These are phyloP conservation scores for Leucopternis melanops DNA, from an alignment of 2,113 vertebrate species.

Conservation along the genomic window DNA sequence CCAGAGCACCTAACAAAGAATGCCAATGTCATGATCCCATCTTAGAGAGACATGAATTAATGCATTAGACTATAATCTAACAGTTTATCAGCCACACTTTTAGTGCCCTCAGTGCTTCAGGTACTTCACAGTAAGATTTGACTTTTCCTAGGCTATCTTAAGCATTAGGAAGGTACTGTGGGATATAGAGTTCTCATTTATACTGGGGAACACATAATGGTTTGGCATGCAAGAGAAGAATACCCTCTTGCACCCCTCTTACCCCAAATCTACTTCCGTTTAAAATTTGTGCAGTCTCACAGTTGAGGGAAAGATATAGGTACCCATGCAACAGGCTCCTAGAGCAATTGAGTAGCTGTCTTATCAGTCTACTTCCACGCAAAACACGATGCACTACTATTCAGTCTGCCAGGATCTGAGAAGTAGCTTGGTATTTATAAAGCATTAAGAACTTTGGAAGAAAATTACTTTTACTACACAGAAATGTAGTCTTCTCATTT, in stretches of 20 bases:
- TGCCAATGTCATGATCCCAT: neutral
- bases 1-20: neutral
- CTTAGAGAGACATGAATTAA: neutral
- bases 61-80: neutral
- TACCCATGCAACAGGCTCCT: neutral
- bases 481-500: neutral
- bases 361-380: neutral
- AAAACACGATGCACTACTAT: neutral
- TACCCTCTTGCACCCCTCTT: neutral
- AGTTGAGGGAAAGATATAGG: neutral
- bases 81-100: neutral
- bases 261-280: neutral
- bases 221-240: neutral
- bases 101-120: neutral
- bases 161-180: neutral
- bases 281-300: neutral
- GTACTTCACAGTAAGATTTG: neutral
- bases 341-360: neutral
- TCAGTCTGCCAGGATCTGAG: neutral
- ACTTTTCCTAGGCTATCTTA: neutral
- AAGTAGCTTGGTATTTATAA: neutral
- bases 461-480: neutral
- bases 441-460: neutral
- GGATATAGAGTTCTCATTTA: neutral
- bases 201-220: neutral